A percentile compares a stretch with the other conserved stretches of the same genome.
Conservation (phyloP, 1,140 invertebrate species). For the Stratiolaelaps scimitus region DNA sequence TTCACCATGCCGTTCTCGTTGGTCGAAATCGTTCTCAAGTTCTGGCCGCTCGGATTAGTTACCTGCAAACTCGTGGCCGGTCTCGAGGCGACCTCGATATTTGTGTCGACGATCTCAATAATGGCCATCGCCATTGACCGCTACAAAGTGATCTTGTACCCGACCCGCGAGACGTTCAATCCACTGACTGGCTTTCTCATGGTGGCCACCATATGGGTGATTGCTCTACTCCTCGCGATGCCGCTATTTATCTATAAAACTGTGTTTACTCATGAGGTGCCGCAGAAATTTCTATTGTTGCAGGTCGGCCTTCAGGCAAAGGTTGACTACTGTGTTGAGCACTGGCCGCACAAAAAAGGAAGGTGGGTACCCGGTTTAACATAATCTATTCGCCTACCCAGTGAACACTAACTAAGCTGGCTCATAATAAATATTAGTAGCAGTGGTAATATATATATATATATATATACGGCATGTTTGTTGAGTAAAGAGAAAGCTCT, state of each 20-base stretch:
- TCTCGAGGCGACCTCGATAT: conserved; percentile 69
- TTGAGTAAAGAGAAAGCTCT: too few species aligned
- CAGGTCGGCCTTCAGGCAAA: conserved; percentile 35
- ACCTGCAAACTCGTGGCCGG: conserved; percentile 65
- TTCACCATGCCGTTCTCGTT: conserved; percentile 73
- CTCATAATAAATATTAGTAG: too few species aligned
- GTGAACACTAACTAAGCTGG: too few species aligned
- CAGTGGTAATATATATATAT: too few species aligned
- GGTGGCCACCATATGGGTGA: conserved; percentile 61
- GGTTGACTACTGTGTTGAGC: conserved; percentile 58
- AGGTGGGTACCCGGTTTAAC: conserved; percentile 42
- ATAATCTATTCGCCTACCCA: too few species aligned
- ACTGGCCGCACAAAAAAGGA: conserved; percentile 56
- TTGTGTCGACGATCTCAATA: conserved; percentile 76
- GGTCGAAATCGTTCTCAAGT: conserved; percentile 61
- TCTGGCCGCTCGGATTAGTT: conserved; percentile 39
- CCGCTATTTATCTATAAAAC: conserved; percentile 62
- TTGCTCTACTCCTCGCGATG: conserved; percentile 59
- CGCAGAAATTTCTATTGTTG: conserved; percentile 33
- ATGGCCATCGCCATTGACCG: conserved; percentile 73
- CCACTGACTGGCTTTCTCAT: conserved; percentile 57
- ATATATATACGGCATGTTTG: too few species aligned
- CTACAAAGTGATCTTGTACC: conserved; percentile 56
- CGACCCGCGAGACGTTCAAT: conserved; percentile 60
- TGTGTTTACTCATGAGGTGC: conserved; percentile 50